A percentile compares a stretch with the other conserved stretches of the same genome.
phyloP scores from a whole-genome alignment of 2,888 invertebrate species.

The Ellobium chinense region DNA sequence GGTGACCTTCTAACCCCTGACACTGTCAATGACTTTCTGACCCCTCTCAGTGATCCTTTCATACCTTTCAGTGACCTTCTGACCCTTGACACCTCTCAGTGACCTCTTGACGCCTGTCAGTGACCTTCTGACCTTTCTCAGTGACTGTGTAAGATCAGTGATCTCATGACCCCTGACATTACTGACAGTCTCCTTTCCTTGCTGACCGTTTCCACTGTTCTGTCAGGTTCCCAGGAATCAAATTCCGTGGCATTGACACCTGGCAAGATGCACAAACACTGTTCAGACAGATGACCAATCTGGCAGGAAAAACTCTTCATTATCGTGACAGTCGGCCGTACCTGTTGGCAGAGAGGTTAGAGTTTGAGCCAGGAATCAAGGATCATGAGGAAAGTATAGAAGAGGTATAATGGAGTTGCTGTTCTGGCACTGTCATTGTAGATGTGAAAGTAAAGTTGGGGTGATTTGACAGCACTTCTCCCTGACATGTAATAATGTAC shows the following conservation, averaged over 20 bases:
- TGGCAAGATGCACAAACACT: slow-evolving; percentile 84
- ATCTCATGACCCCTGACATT: no score
- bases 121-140: no score
- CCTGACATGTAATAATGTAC: no score
- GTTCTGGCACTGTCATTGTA: neutral
- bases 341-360: slow-evolving; percentile 89
- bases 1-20: no score
- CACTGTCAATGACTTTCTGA: no score
- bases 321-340: slow-evolving; percentile 91
- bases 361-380: slow-evolving; percentile 80
- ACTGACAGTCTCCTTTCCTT: no score
- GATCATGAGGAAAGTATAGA: slow-evolving; percentile 42
- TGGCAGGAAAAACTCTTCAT: slow-evolving; percentile 87
- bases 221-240: slow-evolving; percentile 87
- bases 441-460: neutral
- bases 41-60: no score
- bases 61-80: no score
- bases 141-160: no score
- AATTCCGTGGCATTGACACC: slow-evolving; percentile 88
- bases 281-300: slow-evolving; percentile 88
- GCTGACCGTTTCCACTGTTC: no score
- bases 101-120: no score
- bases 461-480: neutral
- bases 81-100: no score
- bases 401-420: neutral